Percentiles rank a stretch among this genome's conserved stretches.
Conservation (phyloP, 92 coral and sea anemone species). For the Pocillopora meandrina region DNA sequence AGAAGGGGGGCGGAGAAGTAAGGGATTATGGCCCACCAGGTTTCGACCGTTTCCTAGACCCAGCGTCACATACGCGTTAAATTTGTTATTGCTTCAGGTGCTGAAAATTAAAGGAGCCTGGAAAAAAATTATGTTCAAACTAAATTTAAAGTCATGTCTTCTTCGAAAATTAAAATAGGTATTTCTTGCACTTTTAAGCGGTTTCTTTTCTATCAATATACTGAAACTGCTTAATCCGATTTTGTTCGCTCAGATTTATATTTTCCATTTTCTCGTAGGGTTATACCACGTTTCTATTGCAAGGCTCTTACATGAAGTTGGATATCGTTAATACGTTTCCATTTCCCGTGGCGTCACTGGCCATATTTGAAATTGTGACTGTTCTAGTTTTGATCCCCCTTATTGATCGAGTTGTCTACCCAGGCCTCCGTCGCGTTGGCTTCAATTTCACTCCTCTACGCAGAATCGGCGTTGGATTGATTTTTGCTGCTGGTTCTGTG, state of each 20-base stretch:
- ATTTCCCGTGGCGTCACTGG: conserved; percentile 48
- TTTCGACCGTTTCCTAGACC: too few relatives aligned
- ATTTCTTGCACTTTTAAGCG: too few relatives aligned
- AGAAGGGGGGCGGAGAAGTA: too few relatives aligned
- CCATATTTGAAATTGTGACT: conserved; percentile 34
- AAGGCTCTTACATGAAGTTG: conserved; percentile 58
- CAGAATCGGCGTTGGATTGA: conserved; percentile 73
- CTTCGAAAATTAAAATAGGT: too few relatives aligned
- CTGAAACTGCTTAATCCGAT: neutral
- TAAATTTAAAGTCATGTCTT: too few relatives aligned
- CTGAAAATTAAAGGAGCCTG: too few relatives aligned
- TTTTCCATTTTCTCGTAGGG: conserved; percentile 8
- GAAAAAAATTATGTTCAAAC: too few relatives aligned
- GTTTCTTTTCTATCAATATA: too few relatives aligned
- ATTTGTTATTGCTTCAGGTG: too few relatives aligned
- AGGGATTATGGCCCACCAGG: too few relatives aligned
- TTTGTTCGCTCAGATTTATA: neutral
- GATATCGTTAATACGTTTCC: conserved; percentile 18
- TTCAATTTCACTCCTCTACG: conserved; percentile 64
- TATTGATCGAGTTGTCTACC: conserved; percentile 71
- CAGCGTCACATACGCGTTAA: too few relatives aligned
- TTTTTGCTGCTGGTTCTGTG: conserved; percentile 57
- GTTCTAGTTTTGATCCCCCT: conserved; percentile 57
- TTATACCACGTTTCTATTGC: conserved; percentile 34
- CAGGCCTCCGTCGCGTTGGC: conserved; percentile 50